Evolutionary conservation across 1,140 invertebrate species (phyloP).

Genomic region (Schlechtendalia chinensis): DNA sequence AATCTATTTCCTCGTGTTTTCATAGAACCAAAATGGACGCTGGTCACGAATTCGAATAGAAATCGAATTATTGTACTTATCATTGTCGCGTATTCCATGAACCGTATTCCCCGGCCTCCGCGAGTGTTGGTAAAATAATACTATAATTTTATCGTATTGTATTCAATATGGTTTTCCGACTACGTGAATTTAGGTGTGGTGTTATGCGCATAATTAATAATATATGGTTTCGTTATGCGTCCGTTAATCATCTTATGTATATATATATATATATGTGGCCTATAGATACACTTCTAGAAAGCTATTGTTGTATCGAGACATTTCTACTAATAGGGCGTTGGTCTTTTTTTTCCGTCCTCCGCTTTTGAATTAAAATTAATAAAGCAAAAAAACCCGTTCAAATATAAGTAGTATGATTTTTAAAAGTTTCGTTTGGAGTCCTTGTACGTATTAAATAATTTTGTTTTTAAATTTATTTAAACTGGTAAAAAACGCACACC

Average conservation of each 20-base stretch:
- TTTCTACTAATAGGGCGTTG: no score
- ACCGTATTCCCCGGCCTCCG: background rate
- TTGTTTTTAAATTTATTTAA: no score
- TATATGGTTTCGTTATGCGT: background rate
- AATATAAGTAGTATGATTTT: no score
- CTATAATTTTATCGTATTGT: background rate
- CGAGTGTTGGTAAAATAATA: background rate
- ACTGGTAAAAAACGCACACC: no score
- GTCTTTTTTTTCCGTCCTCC: no score
- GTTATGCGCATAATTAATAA: background rate
- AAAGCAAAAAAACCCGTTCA: no score
- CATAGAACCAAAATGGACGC: background rate
- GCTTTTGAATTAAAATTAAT: no score
- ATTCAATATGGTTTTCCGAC: background rate
- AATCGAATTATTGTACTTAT: background rate
- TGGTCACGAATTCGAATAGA: conserved; percentile 1
- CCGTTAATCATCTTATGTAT: background rate
- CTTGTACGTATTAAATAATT: no score
- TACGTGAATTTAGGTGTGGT: background rate
- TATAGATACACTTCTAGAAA: background rate
- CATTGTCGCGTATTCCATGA: no score
- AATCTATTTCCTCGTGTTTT: background rate
- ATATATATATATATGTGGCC: no score
- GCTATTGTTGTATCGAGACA: no score
- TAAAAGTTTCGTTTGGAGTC: no score